Evolutionary conservation across 2,888 invertebrate genomes (phyloP), one percentile per base, ranked within the genome.

Genomic region (Hyles lineata): DNA sequence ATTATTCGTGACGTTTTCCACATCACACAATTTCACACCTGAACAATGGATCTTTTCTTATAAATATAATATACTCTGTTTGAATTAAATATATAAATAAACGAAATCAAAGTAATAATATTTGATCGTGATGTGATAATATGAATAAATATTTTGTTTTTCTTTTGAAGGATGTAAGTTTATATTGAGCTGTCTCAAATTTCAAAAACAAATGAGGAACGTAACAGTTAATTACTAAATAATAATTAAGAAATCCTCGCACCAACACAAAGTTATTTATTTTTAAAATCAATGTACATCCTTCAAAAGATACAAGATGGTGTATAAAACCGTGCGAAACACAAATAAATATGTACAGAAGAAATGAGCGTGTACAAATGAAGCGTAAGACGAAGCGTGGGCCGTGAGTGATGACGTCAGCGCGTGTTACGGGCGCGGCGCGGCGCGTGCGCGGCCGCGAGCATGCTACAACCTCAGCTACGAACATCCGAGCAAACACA

Each of bases 371-470:
- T 82, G 86, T 81, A 83, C 83, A 84, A 84, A 85, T 83, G 77
- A 92, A 92, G 92, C 92, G 82, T 87, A 83, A 86, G 84, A 84
- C 85, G 82, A 87, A 87, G 87, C 87, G 84, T 85, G 86, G 83
- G 81, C 83, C 82, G 79, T 83, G 83, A 80, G 83, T 82, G 81
- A 83, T 82, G 84, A 83, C 83, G 84, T 80, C 80, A 80, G 79
- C 82, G 84, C 82, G 85, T 83, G 78, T 82, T 86, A 85, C 85
- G 67, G 67, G 63, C 19, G 15, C 15, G 70, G 82, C 43, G 79
- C 74, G 84, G 87, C 84, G 85, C 78, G 84, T 83, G 86, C 83
- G 84, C 83, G 78, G 81, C 82, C 79, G 70, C 76, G 77, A 79
- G 80, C 87, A 87, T 88, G 88, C 87, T 83, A 78, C 78, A 78